Base-by-base conservation (phyloP, 2,888 invertebrate genomes). In the Nomada hirtipes region DNA sequence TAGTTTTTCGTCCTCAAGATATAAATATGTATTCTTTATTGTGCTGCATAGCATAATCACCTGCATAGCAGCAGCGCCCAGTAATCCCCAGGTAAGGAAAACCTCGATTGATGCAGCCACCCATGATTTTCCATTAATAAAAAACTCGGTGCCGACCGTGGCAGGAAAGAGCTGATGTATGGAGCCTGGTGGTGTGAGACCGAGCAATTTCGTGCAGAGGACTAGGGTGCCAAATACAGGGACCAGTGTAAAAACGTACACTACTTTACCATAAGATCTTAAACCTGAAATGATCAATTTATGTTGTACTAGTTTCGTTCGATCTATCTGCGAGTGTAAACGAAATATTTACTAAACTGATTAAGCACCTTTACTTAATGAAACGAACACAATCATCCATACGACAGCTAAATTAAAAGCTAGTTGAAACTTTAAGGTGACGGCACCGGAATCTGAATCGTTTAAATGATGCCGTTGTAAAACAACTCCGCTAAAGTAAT, bases 401-500 rank as follows among this genome's bases (percentile, higher is more conserved):
- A 98, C 96, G 4, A 98, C 97, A 0, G 97, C 97, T 92, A 98
- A 94, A 93, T 98, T 98, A 94, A 98, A 98, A 2, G 98, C 97
- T 84, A 98, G 96, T 95, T 98, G 97, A 94, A 98, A 98, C 93
- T 97, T 97, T 78, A 97, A 95, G 10, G 95, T 93, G 10, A 93
- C 91, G 68, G 95, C 95, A 42, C 96, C 96, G 74, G 88, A 92
- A 88, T 92, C 94, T 90, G 94, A 87, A 20, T 94, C 93, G 71
- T 92, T 93, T 53, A 94, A 91, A 76, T 94, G 94, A 84, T 94
- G 93, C 69, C 97, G 94, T 91, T 97, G 97, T 71, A 98, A 94
- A n/a, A 98, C 98, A 67, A 97, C 96, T 11, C 96, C 96, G 93
- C 97, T 97, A 89, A 98, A 97, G 92, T 98, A 98, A 92, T 97